Evolutionary conservation across 2,888 invertebrate species (phyloP), one percentile per base, ranked within the genome.

Genomic region (Leptogaster cylindrica): DNA sequence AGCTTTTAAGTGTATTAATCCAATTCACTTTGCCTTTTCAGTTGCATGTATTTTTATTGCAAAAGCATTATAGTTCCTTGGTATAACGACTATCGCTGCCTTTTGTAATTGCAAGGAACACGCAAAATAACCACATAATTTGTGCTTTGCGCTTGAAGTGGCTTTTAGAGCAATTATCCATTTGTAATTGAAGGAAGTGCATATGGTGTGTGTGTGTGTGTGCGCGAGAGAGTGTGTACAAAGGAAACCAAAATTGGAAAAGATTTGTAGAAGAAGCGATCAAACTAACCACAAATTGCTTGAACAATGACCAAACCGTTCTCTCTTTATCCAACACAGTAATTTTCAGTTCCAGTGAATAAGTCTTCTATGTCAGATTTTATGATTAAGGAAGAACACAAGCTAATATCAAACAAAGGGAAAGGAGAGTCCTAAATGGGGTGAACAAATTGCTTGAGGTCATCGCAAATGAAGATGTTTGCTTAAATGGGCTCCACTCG

Each of bases 281-380:
- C 55, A 55, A 39, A 39, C 39, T 55, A 33, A 55, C 55, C 55
- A 31, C 55, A 36, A 55, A 55, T 55, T 55, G 39, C 55, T 36
- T 39, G 55, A 25, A 55, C 55, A 55, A 55, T 55, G 31, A 39
- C 55, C 36, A 31, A 18, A 39, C 55, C 18, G 39, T 55, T 55
- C 23, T 39, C 39, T 55, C 39, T 36, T 36, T 39, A 10, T 25
- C 23, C 36, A 12, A 28, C 50, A 39, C 16, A 41, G n/a, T 41
- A 14, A 41, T 41, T 23, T 31, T n/a, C 36, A 14, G 27, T 46
- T 33, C n/a, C 33, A 12, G 39, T 55, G 55, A 55, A 55, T 55
- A 39, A 12, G 12, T 8, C 14, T 39, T 20, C 55, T 36, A 31
- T 36, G 31, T 39, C 36, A 55, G 55, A 33, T 55, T 36, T 55